Evolutionary conservation across 2,797 vertebrate genomes (phyloP), one percentile per base, ranked within the genome.

Genomic region (Tiaroga cobitis): DNA sequence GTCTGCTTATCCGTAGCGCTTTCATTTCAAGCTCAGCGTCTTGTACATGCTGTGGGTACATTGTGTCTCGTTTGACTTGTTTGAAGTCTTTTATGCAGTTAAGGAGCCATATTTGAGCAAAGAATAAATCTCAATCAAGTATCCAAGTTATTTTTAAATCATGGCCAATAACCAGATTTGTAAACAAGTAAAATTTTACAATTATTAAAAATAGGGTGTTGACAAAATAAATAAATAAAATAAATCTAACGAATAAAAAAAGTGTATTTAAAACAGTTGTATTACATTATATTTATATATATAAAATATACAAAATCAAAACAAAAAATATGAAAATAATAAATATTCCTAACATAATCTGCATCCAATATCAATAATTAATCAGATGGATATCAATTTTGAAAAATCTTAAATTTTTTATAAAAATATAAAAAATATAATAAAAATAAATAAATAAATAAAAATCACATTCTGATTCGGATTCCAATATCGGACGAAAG

Each of bases 1-100:
- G 70, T 74, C 70, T 51, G 69, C 51, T 72, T 82, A 24, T 24
- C 56, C 10, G 54, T 46, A 32, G 80, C 7, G 10, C 3, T 26
- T 61, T 72, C 19, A 61, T 63, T 73, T 74, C 54, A 43, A 26
- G 70, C 74, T 82, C 46, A 63, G 34, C 37, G 34, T 72, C 80
- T 43, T 56, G 8, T 49, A 37, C 18, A 67, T 67, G 41, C 61
- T 34, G 26, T 37, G 29, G 78, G 19, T 51, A 75, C 29, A 75
- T 34, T 15, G 29, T 34, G 41, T 32, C 78, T 67, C 21, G n/a
- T 43, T 32, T 80, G 5, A 37, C 21, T 46, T 46, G 43, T 46
- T 16, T 11, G 61, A 19, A 79, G 54, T 39, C 37, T 18, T 43
- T 63, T 79, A 76, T 56, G 49, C 46, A 34, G 29, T 49, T 51